Evolutionary conservation across 2,888 invertebrate species (phyloP).

Genomic region (Endotricha flammealis): DNA sequence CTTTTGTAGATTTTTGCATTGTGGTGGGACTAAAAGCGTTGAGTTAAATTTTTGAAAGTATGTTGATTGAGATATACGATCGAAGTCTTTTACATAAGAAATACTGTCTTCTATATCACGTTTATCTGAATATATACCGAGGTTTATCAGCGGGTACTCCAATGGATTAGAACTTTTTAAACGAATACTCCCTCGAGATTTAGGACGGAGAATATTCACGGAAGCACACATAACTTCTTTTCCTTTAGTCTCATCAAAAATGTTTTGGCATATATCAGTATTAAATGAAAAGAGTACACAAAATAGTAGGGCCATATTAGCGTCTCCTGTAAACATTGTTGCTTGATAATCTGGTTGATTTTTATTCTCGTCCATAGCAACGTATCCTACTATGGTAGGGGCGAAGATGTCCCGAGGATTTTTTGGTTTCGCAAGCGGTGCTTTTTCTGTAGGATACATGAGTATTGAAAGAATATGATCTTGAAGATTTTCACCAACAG

Average conservation of each 20-base stretch:
- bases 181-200: slow-evolving; percentile 39
- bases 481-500: too few species aligned
- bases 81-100: slow-evolving; percentile 30
- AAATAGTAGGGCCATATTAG: slow-evolving; percentile 23
- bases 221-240: slow-evolving; percentile 22
- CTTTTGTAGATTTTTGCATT: slow-evolving; percentile 29
- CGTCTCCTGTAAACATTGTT: slow-evolving; percentile 25
- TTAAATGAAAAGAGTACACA: slow-evolving; percentile 25
- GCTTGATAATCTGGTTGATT: slow-evolving; percentile 41
- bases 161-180: slow-evolving; percentile 34
- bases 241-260: slow-evolving; percentile 20
- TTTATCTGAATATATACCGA: slow-evolving; percentile 28
- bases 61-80: slow-evolving; percentile 31
- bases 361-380: slow-evolving; percentile 30
- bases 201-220: slow-evolving; percentile 31
- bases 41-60: slow-evolving; percentile 30
- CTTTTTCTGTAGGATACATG: too few species aligned
- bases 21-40: slow-evolving; percentile 23
- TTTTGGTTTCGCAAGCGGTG: too few species aligned
- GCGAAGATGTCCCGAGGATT: too few species aligned
- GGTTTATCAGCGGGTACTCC: slow-evolving; percentile 32
- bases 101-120: slow-evolving; percentile 35
- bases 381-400: slow-evolving; percentile 26
- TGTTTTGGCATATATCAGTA: slow-evolving; percentile 26
- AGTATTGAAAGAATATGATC: too few species aligned